phyloP scores from a whole-genome alignment of 2,113 vertebrate genomes.

The Bubo scandiacus region DNA sequence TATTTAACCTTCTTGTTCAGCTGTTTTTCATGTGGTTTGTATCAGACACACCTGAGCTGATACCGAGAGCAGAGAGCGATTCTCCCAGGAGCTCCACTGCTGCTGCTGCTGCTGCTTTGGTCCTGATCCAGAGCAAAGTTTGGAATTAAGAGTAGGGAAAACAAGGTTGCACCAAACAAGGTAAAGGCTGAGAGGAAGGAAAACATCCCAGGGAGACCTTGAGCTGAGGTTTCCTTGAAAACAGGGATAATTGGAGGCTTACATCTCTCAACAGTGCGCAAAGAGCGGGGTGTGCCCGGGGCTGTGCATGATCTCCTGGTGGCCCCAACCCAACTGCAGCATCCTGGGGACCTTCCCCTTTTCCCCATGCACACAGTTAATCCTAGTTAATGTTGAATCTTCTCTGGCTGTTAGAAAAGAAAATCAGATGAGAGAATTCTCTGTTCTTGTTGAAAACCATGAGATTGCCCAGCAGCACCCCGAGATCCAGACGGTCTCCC shows the following conservation, averaged over 20 bases:
- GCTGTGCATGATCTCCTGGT: background rate
- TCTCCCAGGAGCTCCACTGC: background rate
- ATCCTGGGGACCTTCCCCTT: background rate
- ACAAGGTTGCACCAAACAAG: background rate
- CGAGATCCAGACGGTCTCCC: background rate
- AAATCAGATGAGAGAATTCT: background rate
- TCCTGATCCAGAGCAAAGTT: background rate
- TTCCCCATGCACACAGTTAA: too few relatives aligned
- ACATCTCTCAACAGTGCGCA: accelerated
- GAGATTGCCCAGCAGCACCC: background rate
- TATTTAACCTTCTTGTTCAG: background rate
- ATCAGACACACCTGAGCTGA: background rate
- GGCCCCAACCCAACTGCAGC: background rate
- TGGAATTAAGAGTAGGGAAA: background rate
- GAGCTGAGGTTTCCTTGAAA: background rate
- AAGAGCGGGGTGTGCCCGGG: background rate
- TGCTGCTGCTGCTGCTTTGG: background rate
- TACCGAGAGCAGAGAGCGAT: background rate
- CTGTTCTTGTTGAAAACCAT: accelerated
- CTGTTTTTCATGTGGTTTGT: background rate
- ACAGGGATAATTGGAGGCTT: accelerated
- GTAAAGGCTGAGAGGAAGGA: background rate
- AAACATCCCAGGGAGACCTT: background rate
- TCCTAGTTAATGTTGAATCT: accelerated
- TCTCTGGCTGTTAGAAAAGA: background rate